Evolutionary conservation across 2,888 invertebrate genomes (phyloP).

Genomic region (Caenorhabditis sp.): DNA sequence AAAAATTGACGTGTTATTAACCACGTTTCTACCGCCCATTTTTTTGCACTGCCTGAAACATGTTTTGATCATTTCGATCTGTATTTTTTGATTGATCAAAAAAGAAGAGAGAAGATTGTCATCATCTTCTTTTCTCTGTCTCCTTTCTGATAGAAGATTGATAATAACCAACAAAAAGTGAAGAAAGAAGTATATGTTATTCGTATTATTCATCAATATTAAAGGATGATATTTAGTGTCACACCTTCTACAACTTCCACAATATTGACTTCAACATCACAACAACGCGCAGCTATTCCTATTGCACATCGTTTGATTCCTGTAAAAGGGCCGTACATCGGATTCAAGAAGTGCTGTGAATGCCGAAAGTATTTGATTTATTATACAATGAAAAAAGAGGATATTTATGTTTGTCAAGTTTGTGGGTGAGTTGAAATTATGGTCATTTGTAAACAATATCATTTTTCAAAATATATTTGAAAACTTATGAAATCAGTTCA

Average conservation of each 20-base stretch:
- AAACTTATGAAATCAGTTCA: no score
- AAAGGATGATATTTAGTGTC: constrained; percentile 26
- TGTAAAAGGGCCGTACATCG: constrained; percentile 10
- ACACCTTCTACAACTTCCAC: constrained; percentile 16
- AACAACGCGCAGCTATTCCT: constrained; percentile 3
- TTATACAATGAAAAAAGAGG: constrained; percentile 17
- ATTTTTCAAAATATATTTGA: neutral
- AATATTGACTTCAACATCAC: neutral
- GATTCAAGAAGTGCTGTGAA: constrained; percentile 16
- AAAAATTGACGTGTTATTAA: constrained; percentile 1
- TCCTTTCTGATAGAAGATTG: neutral
- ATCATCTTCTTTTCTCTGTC: constrained; percentile 9
- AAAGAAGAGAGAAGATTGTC: constrained; percentile 12
- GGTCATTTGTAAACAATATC: no score
- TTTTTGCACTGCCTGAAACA: neutral
- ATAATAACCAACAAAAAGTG: neutral
- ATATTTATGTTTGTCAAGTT: constrained; percentile 29
- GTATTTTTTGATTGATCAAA: constrained; percentile 1
- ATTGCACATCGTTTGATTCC: constrained; percentile 27
- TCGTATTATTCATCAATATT: neutral
- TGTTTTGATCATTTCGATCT: constrained; percentile 2
- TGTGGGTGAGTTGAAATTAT: constrained; percentile 27
- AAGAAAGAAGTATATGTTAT: constrained; percentile 1
- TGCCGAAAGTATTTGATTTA: constrained; percentile 19
- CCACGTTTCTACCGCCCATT: neutral